Conservation (phyloP, 1,140 invertebrate genomes). For the Bombus pascuorum region DNA sequence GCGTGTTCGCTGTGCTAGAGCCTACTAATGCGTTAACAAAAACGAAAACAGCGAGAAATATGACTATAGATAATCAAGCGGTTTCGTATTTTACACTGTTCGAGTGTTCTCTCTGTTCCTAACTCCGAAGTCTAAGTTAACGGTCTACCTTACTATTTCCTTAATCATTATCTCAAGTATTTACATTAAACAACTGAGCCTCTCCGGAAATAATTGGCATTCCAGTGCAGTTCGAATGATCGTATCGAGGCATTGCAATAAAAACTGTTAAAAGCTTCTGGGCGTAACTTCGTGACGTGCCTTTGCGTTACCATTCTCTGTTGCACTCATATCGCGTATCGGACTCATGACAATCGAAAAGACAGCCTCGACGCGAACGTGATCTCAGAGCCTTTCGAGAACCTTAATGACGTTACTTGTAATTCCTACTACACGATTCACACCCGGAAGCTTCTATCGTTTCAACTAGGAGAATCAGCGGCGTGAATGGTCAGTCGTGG, state of each 20-base stretch:
- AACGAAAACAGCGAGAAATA: slow-evolving; percentile 57
- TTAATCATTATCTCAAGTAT: slow-evolving; percentile 26
- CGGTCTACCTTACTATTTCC: background rate
- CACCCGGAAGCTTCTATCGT: slow-evolving; percentile 5
- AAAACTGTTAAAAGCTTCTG: slow-evolving; percentile 10
- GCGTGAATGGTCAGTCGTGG: background rate
- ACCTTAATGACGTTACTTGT: slow-evolving; percentile 1
- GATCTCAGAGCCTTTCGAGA: background rate
- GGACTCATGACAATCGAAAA: background rate
- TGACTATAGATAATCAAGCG: slow-evolving; percentile 55
- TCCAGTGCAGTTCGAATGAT: background rate
- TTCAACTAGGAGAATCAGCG: background rate
- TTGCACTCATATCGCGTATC: background rate
- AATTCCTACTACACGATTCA: background rate
- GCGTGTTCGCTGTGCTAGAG: slow-evolving; percentile 54
- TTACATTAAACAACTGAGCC: slow-evolving; percentile 32
- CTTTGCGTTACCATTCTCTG: background rate
- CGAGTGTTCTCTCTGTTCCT: background rate
- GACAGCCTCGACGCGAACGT: background rate
- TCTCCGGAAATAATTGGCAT: slow-evolving; percentile 36
- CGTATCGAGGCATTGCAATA: background rate
- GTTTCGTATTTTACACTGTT: slow-evolving; percentile 51
- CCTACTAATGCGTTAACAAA: slow-evolving; percentile 63
- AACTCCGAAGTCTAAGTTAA: slow-evolving; percentile 7
- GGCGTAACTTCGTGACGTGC: background rate